Base-by-base conservation (phyloP, 2,797 vertebrate species). In the Hyperoplus immaculatus region DNA sequence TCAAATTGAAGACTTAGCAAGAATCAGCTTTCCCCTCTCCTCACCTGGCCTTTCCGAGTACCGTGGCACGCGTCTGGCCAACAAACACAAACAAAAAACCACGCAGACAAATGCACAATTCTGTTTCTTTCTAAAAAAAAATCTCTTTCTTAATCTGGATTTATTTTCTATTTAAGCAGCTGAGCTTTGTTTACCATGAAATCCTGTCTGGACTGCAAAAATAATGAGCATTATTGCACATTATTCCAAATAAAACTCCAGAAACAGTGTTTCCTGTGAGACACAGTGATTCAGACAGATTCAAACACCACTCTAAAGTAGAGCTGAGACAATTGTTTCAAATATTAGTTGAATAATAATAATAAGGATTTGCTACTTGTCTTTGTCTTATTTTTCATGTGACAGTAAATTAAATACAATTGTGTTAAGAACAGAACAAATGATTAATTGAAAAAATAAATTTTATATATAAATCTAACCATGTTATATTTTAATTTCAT, bases 1-100 rank as follows among this genome's bases (percentile, higher is more conserved):
- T 94, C 81, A 88, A 89, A 87, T 92, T 88, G 88, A 88, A 72
- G 91, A 91, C 89, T 94, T 93, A 93, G 82, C 7, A 12, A 83
- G 83, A 90, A 94, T 92, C 88, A 47, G 77, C 88, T 91, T 91
- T 85, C 71, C 29, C 72, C 13, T n/a, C 66, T 61, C 62, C 80
- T 88, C 74, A 74, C 80, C 76, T 69, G 88, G 78, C 81, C 82
- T 83, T 29, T 57, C 5, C 42, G 6, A 69, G 58, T 3, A 10
- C 53, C 3, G 16, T 53, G 63, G 81, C 91, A 88, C 76, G n/a
- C 53, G 78, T 74, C 76, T 92, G 86, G 69, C 76, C 84, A 53
- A 61, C 81, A 84, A 82, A 78, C 41, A 79, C 75, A 78, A 60
- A 63, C 70, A 69, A 59, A 69, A 76, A 56, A 69, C 64, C 80